Evolutionary conservation across 2,113 vertebrate species (phyloP).

Genomic region (Orycteropus afer): DNA sequence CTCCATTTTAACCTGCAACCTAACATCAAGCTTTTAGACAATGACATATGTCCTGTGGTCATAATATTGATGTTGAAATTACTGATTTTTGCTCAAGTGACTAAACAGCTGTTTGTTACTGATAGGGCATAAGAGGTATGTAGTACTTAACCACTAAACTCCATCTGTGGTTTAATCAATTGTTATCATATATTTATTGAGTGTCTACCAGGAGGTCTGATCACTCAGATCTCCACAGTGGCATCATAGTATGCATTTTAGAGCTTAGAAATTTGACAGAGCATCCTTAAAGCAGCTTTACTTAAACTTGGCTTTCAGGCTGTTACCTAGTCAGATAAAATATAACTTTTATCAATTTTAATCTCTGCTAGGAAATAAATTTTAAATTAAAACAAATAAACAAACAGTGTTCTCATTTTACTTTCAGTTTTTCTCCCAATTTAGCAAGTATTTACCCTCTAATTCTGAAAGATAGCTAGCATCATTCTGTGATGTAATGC

Average conservation of each 20-base stretch:
- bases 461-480: neutral
- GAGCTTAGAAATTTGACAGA: slow-evolving; percentile 46
- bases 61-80: slow-evolving; percentile 33
- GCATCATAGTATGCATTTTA: slow-evolving; percentile 19
- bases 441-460: neutral
- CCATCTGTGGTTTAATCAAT: slow-evolving; percentile 59
- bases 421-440: slow-evolving; percentile 55
- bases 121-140: neutral
- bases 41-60: neutral
- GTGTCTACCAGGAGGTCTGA: neutral
- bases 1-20: neutral
- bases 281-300: slow-evolving; percentile 1
- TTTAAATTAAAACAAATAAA: slow-evolving; percentile 80
- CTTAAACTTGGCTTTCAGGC: slow-evolving; percentile 57
- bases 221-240: slow-evolving; percentile 27
- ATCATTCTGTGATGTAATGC: neutral
- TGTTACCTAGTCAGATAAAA: slow-evolving; percentile 65
- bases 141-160: slow-evolving; percentile 45
- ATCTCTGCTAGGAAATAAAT: slow-evolving; percentile 50
- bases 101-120: slow-evolving; percentile 50
- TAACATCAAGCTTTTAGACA: neutral
- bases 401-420: slow-evolving; percentile 63
- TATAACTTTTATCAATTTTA: slow-evolving; percentile 65
- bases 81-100: slow-evolving; percentile 27
- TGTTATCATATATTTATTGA: slow-evolving; percentile 65